Percentiles rank a stretch among this genome's conserved stretches.
Conservation (phyloP, 2,888 invertebrate genomes). For the Macaria liturata region DNA sequence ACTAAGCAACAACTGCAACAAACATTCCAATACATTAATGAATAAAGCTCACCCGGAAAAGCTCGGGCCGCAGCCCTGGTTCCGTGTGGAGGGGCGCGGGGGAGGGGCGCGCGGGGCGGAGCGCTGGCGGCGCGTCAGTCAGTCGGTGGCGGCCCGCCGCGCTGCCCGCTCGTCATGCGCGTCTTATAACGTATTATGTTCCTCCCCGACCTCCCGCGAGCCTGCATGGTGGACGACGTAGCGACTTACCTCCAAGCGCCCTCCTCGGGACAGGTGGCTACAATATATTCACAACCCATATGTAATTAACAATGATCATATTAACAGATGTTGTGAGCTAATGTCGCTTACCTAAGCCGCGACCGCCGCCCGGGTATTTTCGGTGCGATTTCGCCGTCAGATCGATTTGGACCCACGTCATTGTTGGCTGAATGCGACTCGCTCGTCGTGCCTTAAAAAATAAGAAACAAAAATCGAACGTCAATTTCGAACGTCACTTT, state of each 20-base stretch:
- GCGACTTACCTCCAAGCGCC: slow-evolving; percentile 97
- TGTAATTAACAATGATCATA: slow-evolving; percentile 84
- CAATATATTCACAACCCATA: slow-evolving; percentile 81
- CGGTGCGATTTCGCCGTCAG: slow-evolving; percentile 68
- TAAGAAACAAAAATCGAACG: slow-evolving; percentile 1
- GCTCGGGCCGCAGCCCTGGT: slow-evolving; percentile 61
- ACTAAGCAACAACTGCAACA: too few species aligned
- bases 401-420: slow-evolving; percentile 68
- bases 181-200: slow-evolving; percentile 87
- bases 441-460: slow-evolving; percentile 41
- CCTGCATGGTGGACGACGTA: slow-evolving; percentile 98
- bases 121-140: slow-evolving; percentile 52
- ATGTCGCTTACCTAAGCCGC: slow-evolving; percentile 76
- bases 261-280: slow-evolving; percentile 96
- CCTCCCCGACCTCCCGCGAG: slow-evolving; percentile 96
- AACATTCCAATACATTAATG: too few species aligned
- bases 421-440: slow-evolving; percentile 50
- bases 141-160: slow-evolving; percentile 81
- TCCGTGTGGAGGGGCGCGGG: slow-evolving; percentile 36
- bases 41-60: slow-evolving; percentile 54
- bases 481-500: not conserved
- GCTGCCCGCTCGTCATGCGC: slow-evolving; percentile 79
- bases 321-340: slow-evolving; percentile 84
- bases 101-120: slow-evolving; percentile 36
- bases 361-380: slow-evolving; percentile 82